Evolutionary conservation across 2,888 invertebrate genomes (phyloP), one percentile per base, ranked within the genome.

Genomic region (Apodemia mormo): DNA sequence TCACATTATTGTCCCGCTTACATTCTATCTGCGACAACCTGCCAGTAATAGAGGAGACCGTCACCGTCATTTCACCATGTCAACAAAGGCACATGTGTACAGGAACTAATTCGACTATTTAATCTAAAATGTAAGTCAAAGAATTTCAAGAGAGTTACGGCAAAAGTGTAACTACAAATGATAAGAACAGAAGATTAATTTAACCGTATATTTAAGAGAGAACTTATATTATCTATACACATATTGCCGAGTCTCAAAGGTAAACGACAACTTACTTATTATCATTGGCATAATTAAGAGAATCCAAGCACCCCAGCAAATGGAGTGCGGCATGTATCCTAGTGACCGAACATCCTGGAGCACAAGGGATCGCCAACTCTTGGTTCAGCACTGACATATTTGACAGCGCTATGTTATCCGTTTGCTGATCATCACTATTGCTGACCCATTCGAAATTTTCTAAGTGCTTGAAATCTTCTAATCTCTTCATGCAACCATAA

Each of bases 291-390:
- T 96, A 95, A 0, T 97, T 97, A 49, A 98, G 92, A 0, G 98
- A 97, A 84, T 99, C 98, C 80, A 99, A 93, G 82, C 97, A 98
- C 5, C 97, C 97, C 68, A 99, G 88, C 68, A 99, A 93, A 93
- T 98, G 97, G 71, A 98, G 94, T 0, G 98, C 98, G n/a, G 97
- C 97, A 86, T 98, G 98, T 74, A 97, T 96, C 69, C 98, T 94
- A 0, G 97, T 97, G 3, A 97, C 95, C 37, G 94, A 94, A 74
- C 96, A 96, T 72, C 94, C 95, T 4, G 94, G 88, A 54, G 95
- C 94, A 1, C 95, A 94, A 0, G 98, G 98, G 68, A 98, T 94
- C 0, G 98, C 96, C 70, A 98, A 86, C 83, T 97, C 97, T 8
- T 97, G 96, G 72, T 96, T 96, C 72, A 98, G 87, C 76, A 98